phyloP scores from a whole-genome alignment of 2,113 vertebrate genomes.

The Albula goreensis region DNA sequence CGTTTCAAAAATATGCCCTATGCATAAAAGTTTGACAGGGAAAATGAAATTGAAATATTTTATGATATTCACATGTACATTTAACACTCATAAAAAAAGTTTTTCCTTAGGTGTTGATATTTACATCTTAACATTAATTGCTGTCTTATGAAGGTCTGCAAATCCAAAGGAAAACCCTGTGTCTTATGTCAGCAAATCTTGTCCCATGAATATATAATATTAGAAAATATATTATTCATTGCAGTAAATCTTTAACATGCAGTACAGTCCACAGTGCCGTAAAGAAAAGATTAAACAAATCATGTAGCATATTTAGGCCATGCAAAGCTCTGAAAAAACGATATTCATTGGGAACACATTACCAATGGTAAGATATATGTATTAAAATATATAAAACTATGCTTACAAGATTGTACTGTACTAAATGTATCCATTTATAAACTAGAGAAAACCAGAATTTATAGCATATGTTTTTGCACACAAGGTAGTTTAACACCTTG shows the following conservation, averaged over 20 bases:
- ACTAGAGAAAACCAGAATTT: no score
- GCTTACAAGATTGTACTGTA: no score
- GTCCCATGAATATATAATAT: background rate
- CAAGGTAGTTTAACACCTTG: no score
- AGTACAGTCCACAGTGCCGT: background rate
- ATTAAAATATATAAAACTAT: no score
- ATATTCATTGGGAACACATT: no score
- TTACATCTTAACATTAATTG: background rate
- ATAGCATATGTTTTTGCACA: no score
- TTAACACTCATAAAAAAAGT: background rate
- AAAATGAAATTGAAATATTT: background rate
- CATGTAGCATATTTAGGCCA: no score
- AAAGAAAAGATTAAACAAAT: no score
- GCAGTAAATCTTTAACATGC: background rate
- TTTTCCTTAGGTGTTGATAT: background rate
- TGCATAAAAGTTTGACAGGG: background rate
- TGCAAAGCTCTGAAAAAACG: background rate
- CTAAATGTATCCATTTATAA: no score
- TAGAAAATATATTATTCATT: conserved; percentile 23
- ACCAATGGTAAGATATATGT: no score
- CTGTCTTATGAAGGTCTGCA: background rate
- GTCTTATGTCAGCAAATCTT: background rate
- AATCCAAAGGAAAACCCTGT: background rate
- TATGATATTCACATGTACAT: background rate
- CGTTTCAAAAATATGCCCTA: background rate